Conservation (phyloP, 2,888 invertebrate genomes). For the Drosophila paramelanica region DNA sequence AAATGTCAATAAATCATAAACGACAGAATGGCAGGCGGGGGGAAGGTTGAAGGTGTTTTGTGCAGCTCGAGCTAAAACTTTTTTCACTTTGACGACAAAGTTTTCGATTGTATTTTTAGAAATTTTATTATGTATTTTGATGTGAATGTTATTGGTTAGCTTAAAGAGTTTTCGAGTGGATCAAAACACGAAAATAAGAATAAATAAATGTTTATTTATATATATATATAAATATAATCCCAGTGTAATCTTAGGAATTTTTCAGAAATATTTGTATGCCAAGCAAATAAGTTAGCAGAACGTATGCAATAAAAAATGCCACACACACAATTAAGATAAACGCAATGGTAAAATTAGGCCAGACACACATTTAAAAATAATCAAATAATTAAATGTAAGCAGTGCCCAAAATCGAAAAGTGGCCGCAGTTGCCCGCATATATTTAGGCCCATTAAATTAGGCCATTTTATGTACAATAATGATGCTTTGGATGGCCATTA, state of each 20-base stretch:
- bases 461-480: slow-evolving; percentile 51
- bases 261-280: slow-evolving; percentile 24
- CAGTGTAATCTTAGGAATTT: slow-evolving; percentile 1
- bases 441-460: slow-evolving; percentile 57
- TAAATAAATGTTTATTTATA: slow-evolving; percentile 50
- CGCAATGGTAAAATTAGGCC: slow-evolving; percentile 58
- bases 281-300: slow-evolving; percentile 50
- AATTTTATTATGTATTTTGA: slow-evolving; percentile 31
- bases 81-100: slow-evolving; percentile 42
- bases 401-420: slow-evolving; percentile 29
- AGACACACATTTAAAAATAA: slow-evolving; percentile 67
- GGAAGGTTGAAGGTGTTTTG: neutral
- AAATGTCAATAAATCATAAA: slow-evolving; percentile 78
- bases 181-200: slow-evolving; percentile 50
- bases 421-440: slow-evolving; percentile 54
- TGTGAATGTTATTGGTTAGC: slow-evolving; percentile 26
- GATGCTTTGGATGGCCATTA: slow-evolving; percentile 57
- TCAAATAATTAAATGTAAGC: slow-evolving; percentile 70
- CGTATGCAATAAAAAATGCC: slow-evolving; percentile 56
- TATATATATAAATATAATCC: neutral
- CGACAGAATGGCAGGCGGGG: slow-evolving; percentile 1
- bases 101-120: slow-evolving; percentile 46
- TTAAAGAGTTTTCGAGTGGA: slow-evolving; percentile 63
- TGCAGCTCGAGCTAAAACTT: slow-evolving; percentile 20
- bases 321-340: slow-evolving; percentile 55